phyloP scores from a whole-genome alignment of 2,113 vertebrate genomes.

The Trichechus manatus region DNA sequence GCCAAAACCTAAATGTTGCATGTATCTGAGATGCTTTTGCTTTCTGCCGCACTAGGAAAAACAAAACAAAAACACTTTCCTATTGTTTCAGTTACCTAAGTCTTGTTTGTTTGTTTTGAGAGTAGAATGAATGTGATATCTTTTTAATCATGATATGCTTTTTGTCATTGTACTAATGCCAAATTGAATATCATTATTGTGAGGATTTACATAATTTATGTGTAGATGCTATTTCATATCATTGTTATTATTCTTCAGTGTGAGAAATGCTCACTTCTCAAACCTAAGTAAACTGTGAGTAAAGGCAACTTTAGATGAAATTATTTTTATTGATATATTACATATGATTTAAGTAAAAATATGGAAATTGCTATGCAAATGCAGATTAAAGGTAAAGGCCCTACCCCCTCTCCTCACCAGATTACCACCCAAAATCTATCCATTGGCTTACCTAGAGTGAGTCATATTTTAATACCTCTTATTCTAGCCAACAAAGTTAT shows the following conservation, averaged over 20 bases:
- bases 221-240: neutral
- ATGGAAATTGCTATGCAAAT: neutral
- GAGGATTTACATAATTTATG: neutral
- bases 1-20: neutral
- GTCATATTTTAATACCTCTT: neutral
- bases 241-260: neutral
- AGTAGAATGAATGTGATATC: neutral
- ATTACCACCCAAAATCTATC: neutral
- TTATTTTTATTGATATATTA: neutral
- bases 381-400: neutral
- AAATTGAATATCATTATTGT: neutral
- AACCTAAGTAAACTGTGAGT: neutral
- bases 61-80: neutral
- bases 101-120: neutral
- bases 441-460: neutral
- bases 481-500: neutral
- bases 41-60: too few relatives aligned
- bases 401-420: neutral
- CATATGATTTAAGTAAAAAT: neutral
- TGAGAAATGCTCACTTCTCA: neutral
- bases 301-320: neutral
- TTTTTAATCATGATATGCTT: neutral
- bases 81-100: neutral
- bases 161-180: neutral
- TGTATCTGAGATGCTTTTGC: neutral